Evolutionary conservation across 2,797 vertebrate genomes (phyloP).

Genomic region (Apogon talboti): DNA sequence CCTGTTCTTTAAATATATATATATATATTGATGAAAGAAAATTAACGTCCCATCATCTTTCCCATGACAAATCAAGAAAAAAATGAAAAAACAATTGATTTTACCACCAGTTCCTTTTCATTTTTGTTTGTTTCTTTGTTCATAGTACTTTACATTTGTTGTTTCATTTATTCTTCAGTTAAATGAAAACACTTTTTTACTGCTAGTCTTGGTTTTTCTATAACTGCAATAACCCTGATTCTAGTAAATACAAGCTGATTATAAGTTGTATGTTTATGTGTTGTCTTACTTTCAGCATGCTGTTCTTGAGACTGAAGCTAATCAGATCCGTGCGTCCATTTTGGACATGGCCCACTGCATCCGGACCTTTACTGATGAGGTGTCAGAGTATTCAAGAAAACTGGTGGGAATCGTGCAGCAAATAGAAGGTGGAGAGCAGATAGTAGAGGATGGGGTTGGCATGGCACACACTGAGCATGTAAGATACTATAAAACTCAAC

Average conservation of each 20-base stretch:
- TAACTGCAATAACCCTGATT: too few species aligned
- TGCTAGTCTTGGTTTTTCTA: too few species aligned
- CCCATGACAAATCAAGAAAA: too few species aligned
- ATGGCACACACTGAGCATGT: conserved; percentile 98
- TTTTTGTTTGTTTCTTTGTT: too few species aligned
- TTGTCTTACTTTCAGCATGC: conserved; percentile 85
- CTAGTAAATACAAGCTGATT: background rate
- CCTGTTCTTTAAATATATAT: too few species aligned
- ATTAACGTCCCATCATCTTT: too few species aligned
- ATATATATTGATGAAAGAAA: too few species aligned
- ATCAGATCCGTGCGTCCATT: conserved; percentile 97
- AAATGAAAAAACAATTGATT: too few species aligned
- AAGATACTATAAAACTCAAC: conserved; percentile 31
- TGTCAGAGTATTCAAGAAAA: conserved; percentile 97
- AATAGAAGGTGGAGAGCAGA: conserved; percentile 97
- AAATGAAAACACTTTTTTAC: too few species aligned
- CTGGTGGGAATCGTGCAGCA: conserved; percentile 96
- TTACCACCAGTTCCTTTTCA: too few species aligned
- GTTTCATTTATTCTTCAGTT: too few species aligned
- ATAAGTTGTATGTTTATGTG: background rate
- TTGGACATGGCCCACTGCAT: conserved; percentile 99
- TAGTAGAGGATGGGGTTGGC: conserved; percentile 94
- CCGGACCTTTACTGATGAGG: conserved; percentile 97
- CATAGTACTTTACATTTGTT: too few species aligned
- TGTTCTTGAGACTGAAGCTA: conserved; percentile 94